These are phyloP conservation scores for Sebastes diaconus DNA, from an alignment of 2,797 vertebrate genomes.

Conservation along the genomic window DNA sequence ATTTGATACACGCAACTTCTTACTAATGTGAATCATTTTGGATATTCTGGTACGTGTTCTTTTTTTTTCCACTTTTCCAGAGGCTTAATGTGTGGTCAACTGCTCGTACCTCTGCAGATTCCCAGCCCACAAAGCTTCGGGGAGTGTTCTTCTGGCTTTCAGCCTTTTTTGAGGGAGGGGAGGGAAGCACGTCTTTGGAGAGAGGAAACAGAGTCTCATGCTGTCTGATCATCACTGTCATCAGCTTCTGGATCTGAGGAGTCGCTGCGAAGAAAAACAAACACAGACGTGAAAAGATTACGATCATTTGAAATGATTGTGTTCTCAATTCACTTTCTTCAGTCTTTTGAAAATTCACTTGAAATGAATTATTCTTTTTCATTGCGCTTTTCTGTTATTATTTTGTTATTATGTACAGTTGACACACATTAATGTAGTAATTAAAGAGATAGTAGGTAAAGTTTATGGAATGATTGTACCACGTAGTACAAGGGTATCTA, in stretches of 20 bases:
- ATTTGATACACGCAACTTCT: no score
- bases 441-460: background rate
- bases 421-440: background rate
- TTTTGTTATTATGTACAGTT: background rate
- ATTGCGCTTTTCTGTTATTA: background rate
- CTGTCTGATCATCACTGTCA: conserved; percentile 95
- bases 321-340: background rate
- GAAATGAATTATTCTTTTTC: background rate
- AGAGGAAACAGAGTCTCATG: conserved; percentile 90
- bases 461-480: background rate
- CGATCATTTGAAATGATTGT: conserved; percentile 14
- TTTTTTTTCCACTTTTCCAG: background rate
- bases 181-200: conserved; percentile 82
- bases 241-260: conserved; percentile 93
- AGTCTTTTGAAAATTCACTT: background rate
- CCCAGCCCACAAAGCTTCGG: conserved; percentile 95
- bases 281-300: conserved; percentile 22
- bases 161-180: conserved; percentile 74
- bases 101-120: conserved; percentile 83
- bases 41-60: no score
- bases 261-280: conserved; percentile 83
- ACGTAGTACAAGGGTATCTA: background rate
- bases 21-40: no score
- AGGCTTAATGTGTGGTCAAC: background rate
- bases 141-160: conserved; percentile 85